phyloP scores from a whole-genome alignment of 2,113 vertebrate species.

The Merops nubicus region DNA sequence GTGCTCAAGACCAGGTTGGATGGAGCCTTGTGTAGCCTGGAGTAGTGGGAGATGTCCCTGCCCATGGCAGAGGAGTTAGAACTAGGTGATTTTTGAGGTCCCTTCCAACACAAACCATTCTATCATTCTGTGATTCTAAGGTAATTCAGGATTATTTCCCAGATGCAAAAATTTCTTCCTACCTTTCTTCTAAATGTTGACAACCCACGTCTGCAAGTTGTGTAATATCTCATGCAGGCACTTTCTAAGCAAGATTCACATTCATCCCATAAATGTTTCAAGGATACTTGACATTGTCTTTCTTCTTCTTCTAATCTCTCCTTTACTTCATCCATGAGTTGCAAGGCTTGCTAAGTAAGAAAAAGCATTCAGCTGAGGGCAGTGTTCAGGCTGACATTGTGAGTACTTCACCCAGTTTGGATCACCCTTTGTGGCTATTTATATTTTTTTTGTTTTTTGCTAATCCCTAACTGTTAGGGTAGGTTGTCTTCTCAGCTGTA shows the following conservation, averaged over 20 bases:
- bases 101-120: too few species aligned
- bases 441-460: neutral
- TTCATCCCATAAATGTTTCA: slow-evolving; percentile 83
- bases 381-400: neutral
- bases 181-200: slow-evolving; percentile 82
- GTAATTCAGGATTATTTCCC: neutral
- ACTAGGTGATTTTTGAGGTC: too few species aligned
- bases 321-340: slow-evolving; percentile 85
- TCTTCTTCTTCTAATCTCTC: slow-evolving; percentile 86
- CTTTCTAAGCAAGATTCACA: slow-evolving; percentile 88
- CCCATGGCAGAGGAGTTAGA: too few species aligned
- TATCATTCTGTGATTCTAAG: too few species aligned
- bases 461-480: neutral
- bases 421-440: neutral
- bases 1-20: too few species aligned
- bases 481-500: neutral
- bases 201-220: slow-evolving; percentile 79
- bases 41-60: too few species aligned
- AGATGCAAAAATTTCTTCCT: slow-evolving; percentile 2
- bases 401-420: neutral
- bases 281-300: slow-evolving; percentile 80
- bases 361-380: neutral
- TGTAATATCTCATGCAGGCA: slow-evolving; percentile 83
- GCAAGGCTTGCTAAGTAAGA: slow-evolving; percentile 80
- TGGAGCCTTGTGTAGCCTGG: too few species aligned